These are phyloP conservation scores for Phylloscopus trochiloides DNA, from an alignment of 2,113 vertebrate species.

Conservation along the genomic window DNA sequence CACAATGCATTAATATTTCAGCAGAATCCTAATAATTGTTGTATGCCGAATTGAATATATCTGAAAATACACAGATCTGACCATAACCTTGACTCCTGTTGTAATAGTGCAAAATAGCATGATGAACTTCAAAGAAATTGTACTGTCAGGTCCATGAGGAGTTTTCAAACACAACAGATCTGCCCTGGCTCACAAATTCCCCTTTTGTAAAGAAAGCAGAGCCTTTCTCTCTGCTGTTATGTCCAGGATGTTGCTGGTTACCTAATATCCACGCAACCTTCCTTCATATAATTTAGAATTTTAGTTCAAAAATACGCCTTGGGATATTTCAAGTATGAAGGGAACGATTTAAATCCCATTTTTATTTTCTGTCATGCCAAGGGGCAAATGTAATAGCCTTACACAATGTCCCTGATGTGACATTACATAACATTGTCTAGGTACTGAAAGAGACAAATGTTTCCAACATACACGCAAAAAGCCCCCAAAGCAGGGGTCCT, in stretches of 20 bases:
- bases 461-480: background rate
- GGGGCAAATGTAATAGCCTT: constrained; percentile 29
- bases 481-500: background rate
- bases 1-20: background rate
- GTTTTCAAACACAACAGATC: background rate
- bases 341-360: constrained; percentile 3
- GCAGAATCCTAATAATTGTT: background rate
- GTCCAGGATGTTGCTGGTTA: background rate
- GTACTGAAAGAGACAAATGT: background rate
- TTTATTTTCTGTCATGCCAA: constrained; percentile 16
- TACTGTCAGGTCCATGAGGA: background rate
- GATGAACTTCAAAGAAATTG: background rate
- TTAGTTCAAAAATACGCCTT: background rate
- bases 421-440: background rate
- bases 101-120: background rate
- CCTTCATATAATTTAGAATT: background rate
- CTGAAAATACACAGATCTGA: background rate
- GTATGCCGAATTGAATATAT: background rate
- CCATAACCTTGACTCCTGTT: background rate
- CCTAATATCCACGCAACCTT: background rate
- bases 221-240: background rate
- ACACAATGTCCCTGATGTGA: background rate
- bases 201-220: background rate
- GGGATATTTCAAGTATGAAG: constrained; percentile 11
- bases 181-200: background rate